phyloP scores from a whole-genome alignment of 2,797 vertebrate genomes.

The Momotus momota region DNA sequence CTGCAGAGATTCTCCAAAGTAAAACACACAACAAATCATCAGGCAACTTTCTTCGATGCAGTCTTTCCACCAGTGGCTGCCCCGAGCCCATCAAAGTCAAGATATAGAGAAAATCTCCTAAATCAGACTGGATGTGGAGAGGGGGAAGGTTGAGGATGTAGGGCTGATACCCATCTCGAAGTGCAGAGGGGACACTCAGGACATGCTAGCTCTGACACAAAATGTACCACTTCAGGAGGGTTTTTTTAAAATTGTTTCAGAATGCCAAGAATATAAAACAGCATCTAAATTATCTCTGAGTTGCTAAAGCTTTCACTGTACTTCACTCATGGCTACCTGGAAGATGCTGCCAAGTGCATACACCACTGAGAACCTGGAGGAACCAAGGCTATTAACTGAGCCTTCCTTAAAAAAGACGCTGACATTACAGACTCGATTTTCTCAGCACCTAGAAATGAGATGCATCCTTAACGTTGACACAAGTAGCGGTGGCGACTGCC shows the following conservation, averaged over 20 bases:
- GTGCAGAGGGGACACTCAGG: not conserved
- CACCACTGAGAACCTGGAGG: constrained; percentile 22
- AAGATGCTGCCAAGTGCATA: constrained; percentile 82
- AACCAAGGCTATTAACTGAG: not conserved
- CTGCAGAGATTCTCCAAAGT: not conserved
- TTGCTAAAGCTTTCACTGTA: not conserved
- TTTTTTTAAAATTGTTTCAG: not conserved
- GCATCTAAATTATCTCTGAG: not conserved
- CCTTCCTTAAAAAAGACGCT: not conserved
- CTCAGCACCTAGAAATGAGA: not conserved
- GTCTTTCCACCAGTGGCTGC: not conserved
- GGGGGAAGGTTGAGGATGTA: not conserved
- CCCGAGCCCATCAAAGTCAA: not conserved
- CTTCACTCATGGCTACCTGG: not conserved
- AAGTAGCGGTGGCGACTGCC: not conserved
- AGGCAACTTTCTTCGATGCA: not conserved
- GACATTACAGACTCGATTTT: not conserved
- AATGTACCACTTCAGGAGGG: not conserved
- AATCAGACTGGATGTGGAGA: not conserved
- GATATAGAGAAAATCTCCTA: not conserved
- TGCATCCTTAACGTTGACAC: not conserved
- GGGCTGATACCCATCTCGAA: not conserved
- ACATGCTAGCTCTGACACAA: not conserved
- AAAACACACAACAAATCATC: not conserved
- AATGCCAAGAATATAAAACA: not conserved